phyloP scores from a whole-genome alignment of 2,797 vertebrate species.

The Falco biarmicus region DNA sequence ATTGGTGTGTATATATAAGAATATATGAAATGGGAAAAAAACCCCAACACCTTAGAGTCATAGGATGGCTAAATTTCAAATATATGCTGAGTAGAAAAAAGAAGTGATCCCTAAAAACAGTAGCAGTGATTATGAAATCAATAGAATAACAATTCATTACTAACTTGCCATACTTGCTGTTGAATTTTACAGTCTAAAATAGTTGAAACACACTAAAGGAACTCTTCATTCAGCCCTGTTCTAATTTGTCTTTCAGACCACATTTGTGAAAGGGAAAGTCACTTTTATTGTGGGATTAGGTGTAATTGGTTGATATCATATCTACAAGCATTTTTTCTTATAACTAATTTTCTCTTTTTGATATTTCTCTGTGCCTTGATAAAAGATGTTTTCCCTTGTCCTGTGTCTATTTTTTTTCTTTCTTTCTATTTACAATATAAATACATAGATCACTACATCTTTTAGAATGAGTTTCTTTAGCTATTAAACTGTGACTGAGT shows the following conservation, averaged over 20 bases:
- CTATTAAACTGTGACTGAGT: neutral
- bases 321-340: neutral
- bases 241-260: neutral
- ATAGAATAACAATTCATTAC: neutral
- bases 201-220: neutral
- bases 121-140: neutral
- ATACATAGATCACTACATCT: neutral
- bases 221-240: neutral
- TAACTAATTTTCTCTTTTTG: neutral
- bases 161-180: neutral
- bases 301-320: neutral
- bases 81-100: neutral
- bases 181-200: neutral
- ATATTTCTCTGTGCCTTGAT: neutral
- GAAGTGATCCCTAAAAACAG: neutral
- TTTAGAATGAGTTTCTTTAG: neutral
- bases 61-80: neutral
- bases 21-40: neutral
- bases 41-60: neutral
- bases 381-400: neutral
- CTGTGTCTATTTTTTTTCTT: accelerated
- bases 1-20: neutral
- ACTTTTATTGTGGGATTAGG: neutral
- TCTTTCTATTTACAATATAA: neutral
- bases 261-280: neutral